Conservation (phyloP, 2,888 invertebrate genomes). For the Prenolepis imparis region DNA sequence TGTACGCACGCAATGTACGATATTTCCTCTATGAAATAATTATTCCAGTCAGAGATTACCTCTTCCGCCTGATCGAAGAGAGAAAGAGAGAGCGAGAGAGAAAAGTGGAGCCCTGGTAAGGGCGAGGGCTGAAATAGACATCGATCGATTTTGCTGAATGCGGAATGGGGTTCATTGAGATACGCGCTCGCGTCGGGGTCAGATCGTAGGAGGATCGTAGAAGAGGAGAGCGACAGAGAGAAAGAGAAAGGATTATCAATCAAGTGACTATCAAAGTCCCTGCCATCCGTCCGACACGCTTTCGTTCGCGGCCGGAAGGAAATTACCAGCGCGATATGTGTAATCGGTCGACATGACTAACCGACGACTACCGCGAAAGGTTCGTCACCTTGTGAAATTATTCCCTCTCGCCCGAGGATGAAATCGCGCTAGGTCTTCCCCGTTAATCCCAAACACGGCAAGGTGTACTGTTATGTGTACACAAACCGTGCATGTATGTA, state of each 20-base stretch:
- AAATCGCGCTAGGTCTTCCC: not conserved
- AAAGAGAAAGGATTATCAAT: slow-evolving; percentile 1
- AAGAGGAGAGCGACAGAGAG: not conserved
- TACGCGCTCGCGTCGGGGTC: slow-evolving; percentile 5
- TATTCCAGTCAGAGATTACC: not conserved
- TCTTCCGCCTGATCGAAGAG: not conserved
- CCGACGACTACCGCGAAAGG: not conserved
- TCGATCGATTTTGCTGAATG: slow-evolving; percentile 50
- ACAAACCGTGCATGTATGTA: not conserved
- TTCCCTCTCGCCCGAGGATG: not conserved
- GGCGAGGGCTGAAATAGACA: slow-evolving; percentile 36
- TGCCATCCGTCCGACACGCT: slow-evolving; percentile 15
- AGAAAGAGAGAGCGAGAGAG: not conserved
- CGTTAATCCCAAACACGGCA: slow-evolving; percentile 22
- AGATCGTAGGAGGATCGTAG: slow-evolving; percentile 22
- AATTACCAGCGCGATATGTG: slow-evolving; percentile 45
- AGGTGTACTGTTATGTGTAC: not conserved
- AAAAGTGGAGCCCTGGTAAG: not conserved
- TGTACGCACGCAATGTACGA: not conserved
- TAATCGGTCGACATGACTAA: slow-evolving; percentile 45
- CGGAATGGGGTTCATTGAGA: slow-evolving; percentile 47
- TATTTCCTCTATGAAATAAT: slow-evolving; percentile 22
- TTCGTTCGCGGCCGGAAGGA: slow-evolving; percentile 40
- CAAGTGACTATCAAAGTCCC: slow-evolving; percentile 32
- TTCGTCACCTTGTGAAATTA: slow-evolving; percentile 38